Base-by-base conservation (phyloP, 2,888 invertebrate species). In the Drosophila longiperda region DNA sequence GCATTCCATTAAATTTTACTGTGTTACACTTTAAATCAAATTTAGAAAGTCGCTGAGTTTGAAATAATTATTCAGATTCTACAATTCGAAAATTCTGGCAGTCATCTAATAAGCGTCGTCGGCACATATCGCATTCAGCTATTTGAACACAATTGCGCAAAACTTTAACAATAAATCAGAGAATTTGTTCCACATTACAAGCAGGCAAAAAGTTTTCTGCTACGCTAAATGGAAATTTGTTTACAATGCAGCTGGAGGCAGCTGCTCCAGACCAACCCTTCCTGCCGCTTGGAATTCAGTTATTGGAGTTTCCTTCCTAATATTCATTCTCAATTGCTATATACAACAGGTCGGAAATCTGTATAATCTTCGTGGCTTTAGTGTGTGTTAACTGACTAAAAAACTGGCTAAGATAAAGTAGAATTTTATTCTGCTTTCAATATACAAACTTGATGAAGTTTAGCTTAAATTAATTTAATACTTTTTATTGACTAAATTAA, bases 151-250 rank as follows among this genome's bases (percentile, higher is more conserved):
- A 74, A 83, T 77, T 75, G 71, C 62, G 52, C 58, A 55, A 70
- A 84, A 87, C 76, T 85, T 85, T 80, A 55, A 78, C 78, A 84
- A 87, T 84, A 85, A 85, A 85, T 85, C 84, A 84, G 53, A 73
- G 71, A 78, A 78, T 87, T 82, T 84, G 72, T 71, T 54, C 71
- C 71, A 72, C 75, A 72, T 82, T 75, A 58, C 73, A 71, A 62
- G 61, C 66, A 63, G 59, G 57, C 66, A 52, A 60, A 73, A 75
- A 87, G 54, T 82, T 84, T 84, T 82, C 32, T 40, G 69, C 66
- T 45, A 60, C 54, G 34, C 66, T 73, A 67, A 76, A 78, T 78
- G 75, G 72, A 87, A 85, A 84, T 87, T 80, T 80, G 82, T 76
- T 78, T 76, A 76, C 80, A 82, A 66, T 72, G 78, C 68, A 74